A percentile compares a stretch with the other conserved stretches of the same genome.
Evolutionary conservation across 2,797 vertebrate species (phyloP).

Genomic region (Alcedo quadribrachys): DNA sequence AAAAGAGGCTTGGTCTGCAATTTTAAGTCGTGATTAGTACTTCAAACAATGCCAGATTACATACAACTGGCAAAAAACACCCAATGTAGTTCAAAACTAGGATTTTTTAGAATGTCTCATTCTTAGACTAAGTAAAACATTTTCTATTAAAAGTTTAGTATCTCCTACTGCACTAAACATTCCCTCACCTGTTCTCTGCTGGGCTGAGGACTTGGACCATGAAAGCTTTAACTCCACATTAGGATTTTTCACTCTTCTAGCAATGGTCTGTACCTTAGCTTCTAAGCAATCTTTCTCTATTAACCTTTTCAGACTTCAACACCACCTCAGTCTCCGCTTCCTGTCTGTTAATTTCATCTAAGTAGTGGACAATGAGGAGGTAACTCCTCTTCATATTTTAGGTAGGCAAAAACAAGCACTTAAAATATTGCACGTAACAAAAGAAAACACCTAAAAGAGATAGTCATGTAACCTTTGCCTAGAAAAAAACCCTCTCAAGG

Average conservation of each 20-base stretch:
- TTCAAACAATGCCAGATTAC: not conserved
- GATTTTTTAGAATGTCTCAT: not conserved
- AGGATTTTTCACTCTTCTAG: not conserved
- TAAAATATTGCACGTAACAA: not conserved
- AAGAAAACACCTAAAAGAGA: accelerated
- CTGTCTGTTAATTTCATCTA: not conserved
- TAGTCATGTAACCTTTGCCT: not conserved
- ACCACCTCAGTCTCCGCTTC: not conserved
- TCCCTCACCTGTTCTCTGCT: not conserved
- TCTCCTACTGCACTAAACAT: not conserved
- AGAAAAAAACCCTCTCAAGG: not conserved
- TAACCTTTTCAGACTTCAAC: not conserved
- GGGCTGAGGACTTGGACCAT: not conserved
- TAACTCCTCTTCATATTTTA: not conserved
- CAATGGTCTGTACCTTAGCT: not conserved
- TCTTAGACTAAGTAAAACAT: not conserved
- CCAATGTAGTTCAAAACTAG: not conserved
- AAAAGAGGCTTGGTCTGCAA: not conserved
- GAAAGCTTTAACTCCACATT: not conserved
- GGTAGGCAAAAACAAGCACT: not conserved
- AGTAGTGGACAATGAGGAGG: not conserved
- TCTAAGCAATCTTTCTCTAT: not conserved
- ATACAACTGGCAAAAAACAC: not conserved
- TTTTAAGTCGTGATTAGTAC: not conserved
- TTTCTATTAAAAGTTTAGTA: not conserved